Evolutionary conservation across 2,113 vertebrate genomes (phyloP).

Genomic region (Neoarius graeffei): DNA sequence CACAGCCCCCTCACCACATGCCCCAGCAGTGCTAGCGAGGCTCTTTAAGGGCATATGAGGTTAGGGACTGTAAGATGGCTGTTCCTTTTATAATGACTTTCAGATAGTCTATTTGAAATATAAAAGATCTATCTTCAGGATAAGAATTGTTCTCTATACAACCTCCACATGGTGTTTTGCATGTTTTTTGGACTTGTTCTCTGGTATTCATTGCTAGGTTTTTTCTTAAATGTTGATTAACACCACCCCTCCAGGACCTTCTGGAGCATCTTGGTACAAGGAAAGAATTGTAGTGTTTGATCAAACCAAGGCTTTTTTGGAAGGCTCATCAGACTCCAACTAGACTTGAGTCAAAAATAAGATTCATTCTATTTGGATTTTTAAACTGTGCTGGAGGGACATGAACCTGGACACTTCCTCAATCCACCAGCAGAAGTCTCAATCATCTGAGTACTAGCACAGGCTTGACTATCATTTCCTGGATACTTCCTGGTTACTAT

Average conservation of each 20-base stretch:
- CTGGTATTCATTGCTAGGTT: background rate
- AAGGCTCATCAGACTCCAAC: conserved; percentile 20
- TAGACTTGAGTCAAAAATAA: conserved; percentile 37
- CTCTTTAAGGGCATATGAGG: conserved; percentile 13
- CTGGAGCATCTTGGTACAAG: conserved; percentile 27
- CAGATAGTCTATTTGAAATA: background rate
- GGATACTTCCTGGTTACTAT: background rate
- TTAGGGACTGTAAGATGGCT: background rate
- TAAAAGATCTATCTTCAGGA: background rate
- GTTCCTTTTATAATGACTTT: background rate
- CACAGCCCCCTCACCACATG: conserved; percentile 33
- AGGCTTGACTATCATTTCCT: background rate
- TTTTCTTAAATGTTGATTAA: background rate
- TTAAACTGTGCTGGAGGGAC: conserved; percentile 12
- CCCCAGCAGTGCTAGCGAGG: conserved; percentile 3
- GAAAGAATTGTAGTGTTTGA: conserved; percentile 52
- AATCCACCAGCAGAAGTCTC: background rate
- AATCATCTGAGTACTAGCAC: background rate
- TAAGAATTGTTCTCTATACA: background rate
- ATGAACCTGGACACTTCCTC: background rate
- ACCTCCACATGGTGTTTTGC: background rate
- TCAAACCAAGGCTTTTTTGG: conserved; percentile 47
- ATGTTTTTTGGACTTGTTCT: background rate
- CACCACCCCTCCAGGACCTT: conserved; percentile 5
- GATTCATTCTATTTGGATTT: conserved; percentile 47